Conservation (phyloP, 2,113 vertebrate genomes). For the Rhagologus leucostigma region DNA sequence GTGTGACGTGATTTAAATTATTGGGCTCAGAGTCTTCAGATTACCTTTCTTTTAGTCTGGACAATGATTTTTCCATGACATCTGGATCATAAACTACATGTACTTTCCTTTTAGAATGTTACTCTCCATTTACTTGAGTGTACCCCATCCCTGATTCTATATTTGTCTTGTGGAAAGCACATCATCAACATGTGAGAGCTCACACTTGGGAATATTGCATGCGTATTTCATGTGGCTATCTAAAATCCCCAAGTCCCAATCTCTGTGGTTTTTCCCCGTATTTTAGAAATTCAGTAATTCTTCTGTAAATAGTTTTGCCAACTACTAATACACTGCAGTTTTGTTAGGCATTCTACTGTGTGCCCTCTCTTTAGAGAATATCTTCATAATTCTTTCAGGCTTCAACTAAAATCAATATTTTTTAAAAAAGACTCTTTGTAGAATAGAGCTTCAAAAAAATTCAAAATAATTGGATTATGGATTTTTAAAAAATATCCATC, state of each 20-base stretch:
- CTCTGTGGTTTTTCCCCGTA: neutral
- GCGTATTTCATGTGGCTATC: neutral
- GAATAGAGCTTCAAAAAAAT: neutral
- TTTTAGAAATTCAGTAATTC: neutral
- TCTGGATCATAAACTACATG: neutral
- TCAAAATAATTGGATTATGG: neutral
- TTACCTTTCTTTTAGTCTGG: neutral
- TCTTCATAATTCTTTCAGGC: neutral
- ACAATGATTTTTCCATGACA: neutral
- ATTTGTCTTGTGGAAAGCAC: neutral
- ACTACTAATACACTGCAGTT: neutral
- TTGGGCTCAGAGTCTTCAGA: neutral
- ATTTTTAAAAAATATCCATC: neutral
- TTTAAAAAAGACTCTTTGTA: neutral
- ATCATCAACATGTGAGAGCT: neutral
- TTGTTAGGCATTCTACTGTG: neutral
- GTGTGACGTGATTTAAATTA: neutral
- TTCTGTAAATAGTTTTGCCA: neutral
- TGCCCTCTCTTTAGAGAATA: neutral
- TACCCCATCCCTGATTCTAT: neutral
- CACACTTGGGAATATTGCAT: neutral
- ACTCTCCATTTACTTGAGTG: neutral
- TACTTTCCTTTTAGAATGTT: neutral
- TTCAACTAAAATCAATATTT: neutral
- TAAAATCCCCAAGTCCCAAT: neutral